A percentile compares a stretch with the other conserved stretches of the same genome.
phyloP scores from a whole-genome alignment of 1,140 invertebrate genomes.

The Spodoptera litura region DNA sequence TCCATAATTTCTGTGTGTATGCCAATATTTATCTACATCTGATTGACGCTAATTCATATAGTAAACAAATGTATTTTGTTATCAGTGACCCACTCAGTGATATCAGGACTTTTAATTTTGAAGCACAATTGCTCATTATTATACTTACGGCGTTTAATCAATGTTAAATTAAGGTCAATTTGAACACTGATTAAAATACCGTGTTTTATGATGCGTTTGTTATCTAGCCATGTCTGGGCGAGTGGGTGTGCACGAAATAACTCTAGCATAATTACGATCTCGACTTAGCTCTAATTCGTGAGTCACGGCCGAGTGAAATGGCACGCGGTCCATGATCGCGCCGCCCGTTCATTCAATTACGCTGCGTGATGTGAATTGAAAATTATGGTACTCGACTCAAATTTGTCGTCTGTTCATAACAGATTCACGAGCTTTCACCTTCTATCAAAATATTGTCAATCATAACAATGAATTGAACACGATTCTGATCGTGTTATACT shows the following conservation, averaged over 20 bases:
- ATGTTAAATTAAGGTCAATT: slow-evolving; percentile 53
- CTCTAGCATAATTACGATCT: slow-evolving; percentile 79
- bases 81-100: slow-evolving; percentile 6
- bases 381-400: slow-evolving; percentile 64
- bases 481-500: slow-evolving; percentile 56
- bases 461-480: slow-evolving; percentile 29
- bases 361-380: slow-evolving; percentile 75
- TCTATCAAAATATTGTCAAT: slow-evolving; percentile 54
- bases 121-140: slow-evolving; percentile 52
- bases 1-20: background rate
- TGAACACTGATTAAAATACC: slow-evolving; percentile 68
- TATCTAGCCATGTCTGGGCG: slow-evolving; percentile 55
- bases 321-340: slow-evolving; percentile 72
- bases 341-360: slow-evolving; percentile 75
- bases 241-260: slow-evolving; percentile 75
- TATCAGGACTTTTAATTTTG: slow-evolving; percentile 37
- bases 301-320: slow-evolving; percentile 81
- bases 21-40: slow-evolving; percentile 8
- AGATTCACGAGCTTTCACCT: slow-evolving; percentile 66
- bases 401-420: slow-evolving; percentile 64
- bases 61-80: slow-evolving; percentile 25
- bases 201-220: slow-evolving; percentile 62
- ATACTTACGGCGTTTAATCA: slow-evolving; percentile 51
- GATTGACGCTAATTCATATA: slow-evolving; percentile 17
- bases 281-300: slow-evolving; percentile 79